Evolutionary conservation across 92 coral and sea anemone genomes (phyloP).

Genomic region (Epizoanthus scotinus): DNA sequence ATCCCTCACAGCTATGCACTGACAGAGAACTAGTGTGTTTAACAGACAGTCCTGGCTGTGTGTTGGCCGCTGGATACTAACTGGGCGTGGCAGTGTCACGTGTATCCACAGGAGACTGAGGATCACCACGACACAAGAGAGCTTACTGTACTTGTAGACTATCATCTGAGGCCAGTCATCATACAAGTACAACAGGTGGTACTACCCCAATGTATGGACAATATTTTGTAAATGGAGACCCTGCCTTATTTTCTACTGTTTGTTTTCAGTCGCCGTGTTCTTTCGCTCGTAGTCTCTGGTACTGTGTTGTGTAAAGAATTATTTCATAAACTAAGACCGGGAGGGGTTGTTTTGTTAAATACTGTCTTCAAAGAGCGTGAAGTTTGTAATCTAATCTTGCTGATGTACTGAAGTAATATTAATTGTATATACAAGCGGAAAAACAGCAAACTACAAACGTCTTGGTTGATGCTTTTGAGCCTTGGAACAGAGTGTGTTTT

Average conservation of each 20-base stretch:
- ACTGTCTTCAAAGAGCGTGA: constrained; percentile 4
- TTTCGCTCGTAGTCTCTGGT: background rate
- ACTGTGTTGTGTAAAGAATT: background rate
- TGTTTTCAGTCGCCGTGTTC: constrained; percentile 2
- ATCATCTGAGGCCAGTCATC: background rate
- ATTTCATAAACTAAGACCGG: background rate
- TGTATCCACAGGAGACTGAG: background rate
- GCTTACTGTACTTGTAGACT: background rate
- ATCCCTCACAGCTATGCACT: background rate
- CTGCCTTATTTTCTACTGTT: constrained; percentile 16
- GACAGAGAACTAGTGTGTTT: background rate
- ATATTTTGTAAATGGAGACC: constrained; percentile 15
- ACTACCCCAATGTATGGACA: constrained; percentile 12
- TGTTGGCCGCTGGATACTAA: background rate
- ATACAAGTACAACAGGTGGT: background rate
- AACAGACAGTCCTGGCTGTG: background rate
- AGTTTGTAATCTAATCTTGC: constrained; percentile 1
- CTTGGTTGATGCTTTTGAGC: background rate
- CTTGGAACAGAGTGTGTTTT: background rate
- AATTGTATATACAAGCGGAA: constrained; percentile 32
- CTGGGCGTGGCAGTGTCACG: background rate
- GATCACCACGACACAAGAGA: background rate
- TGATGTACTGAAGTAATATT: constrained; percentile 20
- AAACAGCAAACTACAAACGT: constrained; percentile 8
- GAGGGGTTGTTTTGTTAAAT: background rate